Base-by-base conservation (phyloP, 1,140 invertebrate genomes). In the Leptinotarsa texana region DNA sequence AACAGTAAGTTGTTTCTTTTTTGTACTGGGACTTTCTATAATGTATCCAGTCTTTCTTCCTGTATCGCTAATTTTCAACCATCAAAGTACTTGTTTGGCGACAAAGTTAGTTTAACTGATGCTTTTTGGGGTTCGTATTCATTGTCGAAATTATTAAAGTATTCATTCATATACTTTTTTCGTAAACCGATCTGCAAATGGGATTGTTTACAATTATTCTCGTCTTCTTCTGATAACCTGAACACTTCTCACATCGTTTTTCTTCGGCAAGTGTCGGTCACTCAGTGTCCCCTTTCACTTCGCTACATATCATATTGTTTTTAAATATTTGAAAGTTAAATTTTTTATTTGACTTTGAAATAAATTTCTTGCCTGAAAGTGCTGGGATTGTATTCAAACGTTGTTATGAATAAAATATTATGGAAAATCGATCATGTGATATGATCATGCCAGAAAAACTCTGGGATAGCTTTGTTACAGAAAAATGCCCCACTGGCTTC, bases 1-100 rank as follows among this genome's bases (percentile, higher is more conserved):
- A 22, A 63, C 21, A 80, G 81, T 82, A 76, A 82, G 81, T 82
- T 71, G 49, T 69, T 63, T 63, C 17, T 77, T 13, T 48, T 13
- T 66, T 57, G 51, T n/a, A 4, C 15, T 57, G 51, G 51, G 33
- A 42, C 33, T 42, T 42, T 42, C 33, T 6, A 33, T 2, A 11
- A 33, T 8, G 6, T 33, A 33, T 33, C 6, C 33, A 42, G 11
- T 42, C 2, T 42, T 42, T 42, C 33, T 42, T 42, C 33, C 33
- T 33, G 33, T 33, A 33, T 33, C 6, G 27, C 5, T 8, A 33
- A 33, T 33, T 33, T 33, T 33, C 8, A 8, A 33, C 33, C 33
- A 11, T 42, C 8, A 42, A 42, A 11, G 8, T 42, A 42, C 33
- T 42, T 42, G 33, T 42, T 33, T 33, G 8, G 1, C 33, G 33